Evolutionary conservation across 2,113 vertebrate genomes (phyloP).

Genomic region (Desmodus rotundus): DNA sequence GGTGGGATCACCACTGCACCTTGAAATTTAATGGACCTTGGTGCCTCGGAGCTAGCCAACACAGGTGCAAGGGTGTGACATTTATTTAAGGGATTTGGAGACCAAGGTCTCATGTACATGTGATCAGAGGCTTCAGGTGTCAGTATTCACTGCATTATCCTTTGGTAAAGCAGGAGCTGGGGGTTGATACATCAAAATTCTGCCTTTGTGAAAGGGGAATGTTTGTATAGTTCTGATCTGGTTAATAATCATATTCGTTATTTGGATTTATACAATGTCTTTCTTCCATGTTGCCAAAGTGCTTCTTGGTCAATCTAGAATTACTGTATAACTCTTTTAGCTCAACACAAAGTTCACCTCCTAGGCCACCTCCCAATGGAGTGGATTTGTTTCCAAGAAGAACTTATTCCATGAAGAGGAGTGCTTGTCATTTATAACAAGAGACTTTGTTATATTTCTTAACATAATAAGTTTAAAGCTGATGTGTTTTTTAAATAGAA

Average conservation of each 20-base stretch:
- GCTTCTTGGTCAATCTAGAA: slow-evolving; percentile 38
- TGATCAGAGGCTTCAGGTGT: slow-evolving; percentile 56
- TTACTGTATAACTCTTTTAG: slow-evolving; percentile 27
- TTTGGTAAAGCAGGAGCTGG: slow-evolving; percentile 47
- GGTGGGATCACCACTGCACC: slow-evolving; percentile 59
- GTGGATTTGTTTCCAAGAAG: not conserved
- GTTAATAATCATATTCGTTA: slow-evolving; percentile 32
- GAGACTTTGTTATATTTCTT: not conserved
- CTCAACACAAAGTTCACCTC: slow-evolving; percentile 7
- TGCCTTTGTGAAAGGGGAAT: slow-evolving; percentile 18
- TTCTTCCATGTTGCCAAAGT: slow-evolving; percentile 26
- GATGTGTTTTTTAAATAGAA: not conserved
- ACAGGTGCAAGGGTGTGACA: slow-evolving; percentile 67
- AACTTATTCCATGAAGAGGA: not conserved
- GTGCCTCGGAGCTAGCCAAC: slow-evolving; percentile 74
- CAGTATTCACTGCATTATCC: slow-evolving; percentile 51
- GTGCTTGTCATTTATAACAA: not conserved
- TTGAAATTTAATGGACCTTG: slow-evolving; percentile 73
- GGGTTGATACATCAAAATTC: slow-evolving; percentile 60
- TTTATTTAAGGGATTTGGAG: slow-evolving; percentile 64
- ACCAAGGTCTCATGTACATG: slow-evolving; percentile 45
- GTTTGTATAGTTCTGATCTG: slow-evolving; percentile 51
- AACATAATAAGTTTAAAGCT: not conserved
- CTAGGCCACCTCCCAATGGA: not conserved
- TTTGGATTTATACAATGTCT: slow-evolving; percentile 38